Base-by-base conservation (phyloP, 2,113 vertebrate genomes). In the Ophiodon elongatus region DNA sequence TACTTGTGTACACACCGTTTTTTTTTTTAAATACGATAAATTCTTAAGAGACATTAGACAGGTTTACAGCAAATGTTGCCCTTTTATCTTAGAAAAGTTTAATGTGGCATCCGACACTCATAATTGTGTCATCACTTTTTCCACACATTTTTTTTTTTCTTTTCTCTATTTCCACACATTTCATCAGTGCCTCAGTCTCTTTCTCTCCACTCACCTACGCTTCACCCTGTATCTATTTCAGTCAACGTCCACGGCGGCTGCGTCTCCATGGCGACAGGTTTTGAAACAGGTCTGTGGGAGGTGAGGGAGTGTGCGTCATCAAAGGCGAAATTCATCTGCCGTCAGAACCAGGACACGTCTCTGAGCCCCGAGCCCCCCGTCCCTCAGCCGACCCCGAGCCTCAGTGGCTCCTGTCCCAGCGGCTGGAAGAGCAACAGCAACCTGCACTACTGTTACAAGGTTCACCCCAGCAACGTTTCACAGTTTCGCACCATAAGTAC, bases 381-480 rank as follows among this genome's bases (percentile, higher is more conserved):
- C 13, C 96, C 96, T 0, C 95, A 94, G 68, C 97, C 98, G 54
- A 99, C 97, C 0, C 98, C 98, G 35, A 97, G 97, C 88, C 94
- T 98, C 41, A 95, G 95, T 0, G 97, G 96, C 1, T 43, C 95
- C 82, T 99, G 98, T 62, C 96, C 98, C 27, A 69, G 17, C 4
- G 95, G 95, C 65, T 99, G 98, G 98, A 96, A 95, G 90, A 97
- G 96, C 1, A 94, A 94, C 85, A 91, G 92, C 90, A 96, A 95
- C 69, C 96, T 99, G 67, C 96, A 93, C 47, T 93, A 99, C 92
- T 99, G 98, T 88, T 99, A 98, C 92, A 99, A 97, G 98, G 98
- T 99, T 69, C 50, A 14, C 4, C 14, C n/a, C 14, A 1, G 39
- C 15, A 23, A 6, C 0, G 23, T 68, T 19, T 39, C 60, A 37